A percentile compares a stretch with the other conserved stretches of the same genome.
These are phyloP conservation scores for Hipposideros larvatus DNA, from an alignment of 2,797 vertebrate species.

Conservation along the genomic window DNA sequence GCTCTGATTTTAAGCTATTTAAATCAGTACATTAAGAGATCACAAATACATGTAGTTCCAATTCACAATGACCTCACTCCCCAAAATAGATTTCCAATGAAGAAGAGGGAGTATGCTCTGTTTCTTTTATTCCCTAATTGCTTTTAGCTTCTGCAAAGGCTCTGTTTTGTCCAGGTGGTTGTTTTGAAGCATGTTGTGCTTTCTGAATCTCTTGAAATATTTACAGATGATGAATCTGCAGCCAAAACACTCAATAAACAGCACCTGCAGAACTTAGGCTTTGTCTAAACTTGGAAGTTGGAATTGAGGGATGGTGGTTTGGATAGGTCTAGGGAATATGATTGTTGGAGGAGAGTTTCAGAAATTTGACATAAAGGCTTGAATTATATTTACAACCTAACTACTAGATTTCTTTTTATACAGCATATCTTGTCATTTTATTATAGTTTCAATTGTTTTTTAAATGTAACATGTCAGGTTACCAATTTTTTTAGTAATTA, in stretches of 20 bases:
- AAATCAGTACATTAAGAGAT: slow-evolving; percentile 17
- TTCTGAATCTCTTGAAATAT: slow-evolving; percentile 75
- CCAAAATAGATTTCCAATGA: slow-evolving; percentile 18
- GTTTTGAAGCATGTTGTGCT: slow-evolving; percentile 63
- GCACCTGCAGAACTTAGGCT: slow-evolving; percentile 63
- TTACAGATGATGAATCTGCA: slow-evolving; percentile 67
- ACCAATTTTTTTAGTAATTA: slow-evolving; percentile 1
- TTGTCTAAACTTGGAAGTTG: slow-evolving; percentile 61
- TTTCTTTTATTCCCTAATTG: slow-evolving; percentile 34
- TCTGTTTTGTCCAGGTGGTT: slow-evolving; percentile 70
- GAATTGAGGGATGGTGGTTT: slow-evolving; percentile 27
- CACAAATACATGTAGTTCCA: neutral
- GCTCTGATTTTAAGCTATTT: neutral
- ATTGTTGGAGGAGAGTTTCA: slow-evolving; percentile 64
- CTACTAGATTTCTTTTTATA: slow-evolving; percentile 32
- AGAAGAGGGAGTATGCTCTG: neutral
- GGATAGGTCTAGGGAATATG: neutral
- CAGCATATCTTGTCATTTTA: neutral
- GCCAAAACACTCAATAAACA: slow-evolving; percentile 57
- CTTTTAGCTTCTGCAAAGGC: slow-evolving; percentile 44
- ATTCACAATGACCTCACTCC: neutral
- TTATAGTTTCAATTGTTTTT: slow-evolving; percentile 9
- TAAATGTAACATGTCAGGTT: neutral
- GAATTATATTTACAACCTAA: slow-evolving; percentile 8
- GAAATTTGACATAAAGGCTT: slow-evolving; percentile 34